Percentiles rank a stretch among this genome's conserved stretches.
phyloP scores from a whole-genome alignment of 2,113 vertebrate species.

The Cairina moschata region DNA sequence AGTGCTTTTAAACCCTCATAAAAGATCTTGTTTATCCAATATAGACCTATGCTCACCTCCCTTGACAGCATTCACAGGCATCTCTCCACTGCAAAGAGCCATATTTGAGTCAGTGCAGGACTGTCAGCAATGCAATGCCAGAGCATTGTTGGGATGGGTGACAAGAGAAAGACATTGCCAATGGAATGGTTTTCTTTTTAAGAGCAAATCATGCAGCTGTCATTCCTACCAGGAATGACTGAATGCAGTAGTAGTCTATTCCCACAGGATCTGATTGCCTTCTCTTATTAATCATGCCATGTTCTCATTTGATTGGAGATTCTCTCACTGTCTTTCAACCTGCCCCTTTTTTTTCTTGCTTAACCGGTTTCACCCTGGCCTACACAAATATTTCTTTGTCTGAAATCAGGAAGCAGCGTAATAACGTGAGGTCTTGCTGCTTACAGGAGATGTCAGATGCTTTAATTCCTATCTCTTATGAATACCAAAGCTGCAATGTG shows the following conservation, averaged over 20 bases:
- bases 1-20: background rate
- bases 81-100: background rate
- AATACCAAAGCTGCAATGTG: background rate
- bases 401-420: conserved; percentile 42
- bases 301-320: conserved; percentile 2
- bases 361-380: conserved; percentile 48
- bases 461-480: background rate
- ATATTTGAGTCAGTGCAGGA: background rate
- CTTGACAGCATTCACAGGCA: background rate
- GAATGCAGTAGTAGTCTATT: background rate
- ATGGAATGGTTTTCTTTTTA: background rate
- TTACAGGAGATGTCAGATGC: background rate
- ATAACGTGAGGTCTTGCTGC: conserved; percentile 29
- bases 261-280: background rate
- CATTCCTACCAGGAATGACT: background rate
- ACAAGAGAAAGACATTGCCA: background rate
- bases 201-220: background rate
- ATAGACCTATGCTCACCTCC: background rate
- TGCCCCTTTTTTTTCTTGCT: conserved; percentile 20
- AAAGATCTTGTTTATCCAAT: background rate
- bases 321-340: conserved; percentile 10
- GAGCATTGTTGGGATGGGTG: background rate
- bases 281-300: conserved; percentile 1
- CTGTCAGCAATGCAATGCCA: background rate
- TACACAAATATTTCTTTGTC: conserved; percentile 63